phyloP scores from a whole-genome alignment of 2,797 vertebrate species.

The Cottoperca gobio region DNA sequence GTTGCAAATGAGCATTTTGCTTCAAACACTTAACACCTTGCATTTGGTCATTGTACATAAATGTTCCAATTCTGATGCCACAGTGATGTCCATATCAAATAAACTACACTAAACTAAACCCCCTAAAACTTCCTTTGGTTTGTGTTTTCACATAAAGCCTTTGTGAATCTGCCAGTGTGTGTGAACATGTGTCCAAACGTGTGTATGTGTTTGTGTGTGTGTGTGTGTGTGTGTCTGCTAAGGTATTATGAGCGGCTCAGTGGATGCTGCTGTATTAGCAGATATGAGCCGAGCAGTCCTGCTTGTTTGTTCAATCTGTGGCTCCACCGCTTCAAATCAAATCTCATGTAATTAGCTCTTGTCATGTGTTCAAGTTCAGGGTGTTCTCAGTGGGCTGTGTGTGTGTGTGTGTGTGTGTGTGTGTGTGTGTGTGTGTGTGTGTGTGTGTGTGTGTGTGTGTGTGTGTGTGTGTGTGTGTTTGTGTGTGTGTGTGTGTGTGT shows the following conservation, averaged over 20 bases:
- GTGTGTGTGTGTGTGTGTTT: too few relatives aligned
- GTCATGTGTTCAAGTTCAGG: slow-evolving; percentile 57
- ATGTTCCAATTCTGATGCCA: too few relatives aligned
- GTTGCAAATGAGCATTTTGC: too few relatives aligned
- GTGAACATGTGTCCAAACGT: slow-evolving; percentile 9
- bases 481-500: too few relatives aligned
- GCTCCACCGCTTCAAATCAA: slow-evolving; percentile 61
- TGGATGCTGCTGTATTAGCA: slow-evolving; percentile 47
- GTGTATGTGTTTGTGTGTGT: slow-evolving; percentile 3
- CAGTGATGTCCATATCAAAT: too few relatives aligned
- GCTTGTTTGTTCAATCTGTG: slow-evolving; percentile 71
- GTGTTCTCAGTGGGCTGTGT: slow-evolving; percentile 28
- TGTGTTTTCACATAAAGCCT: slow-evolving; percentile 13
- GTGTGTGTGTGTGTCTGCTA: slow-evolving; percentile 10
- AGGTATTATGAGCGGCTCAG: slow-evolving; percentile 46
- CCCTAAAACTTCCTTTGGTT: neutral
- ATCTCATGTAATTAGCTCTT: slow-evolving; percentile 71
- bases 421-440: slow-evolving; percentile 1
- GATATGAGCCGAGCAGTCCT: slow-evolving; percentile 62
- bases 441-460: neutral
- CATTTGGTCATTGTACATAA: too few relatives aligned
- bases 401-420: slow-evolving; percentile 15
- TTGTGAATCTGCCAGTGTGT: slow-evolving; percentile 17
- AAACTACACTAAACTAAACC: neutral
- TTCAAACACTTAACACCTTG: too few relatives aligned